Conservation (phyloP, 2,888 invertebrate species). For the Fragum sueziense region DNA sequence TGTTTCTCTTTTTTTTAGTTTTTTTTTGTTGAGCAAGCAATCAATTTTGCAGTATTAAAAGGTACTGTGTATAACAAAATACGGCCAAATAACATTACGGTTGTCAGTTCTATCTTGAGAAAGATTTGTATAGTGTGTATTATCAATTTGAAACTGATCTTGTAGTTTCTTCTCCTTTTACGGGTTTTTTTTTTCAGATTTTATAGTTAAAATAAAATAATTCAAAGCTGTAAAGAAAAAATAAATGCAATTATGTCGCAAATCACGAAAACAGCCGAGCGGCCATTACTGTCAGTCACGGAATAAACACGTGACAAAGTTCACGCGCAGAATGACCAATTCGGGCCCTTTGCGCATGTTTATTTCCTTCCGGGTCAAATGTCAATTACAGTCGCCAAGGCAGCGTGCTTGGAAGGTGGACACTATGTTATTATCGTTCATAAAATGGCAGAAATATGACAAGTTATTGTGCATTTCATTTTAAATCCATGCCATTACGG, state of each 20-base stretch:
- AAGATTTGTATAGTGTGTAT: too few species aligned
- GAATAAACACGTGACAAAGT: constrained; percentile 46
- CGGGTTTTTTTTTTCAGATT: too few species aligned
- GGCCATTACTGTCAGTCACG: constrained; percentile 33
- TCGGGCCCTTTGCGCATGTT: constrained; percentile 34
- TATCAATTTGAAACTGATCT: too few species aligned
- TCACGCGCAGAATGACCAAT: constrained; percentile 49
- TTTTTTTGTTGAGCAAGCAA: too few species aligned
- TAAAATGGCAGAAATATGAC: constrained; percentile 15
- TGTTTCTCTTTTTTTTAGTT: too few species aligned
- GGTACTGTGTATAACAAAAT: too few species aligned
- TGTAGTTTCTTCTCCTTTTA: too few species aligned
- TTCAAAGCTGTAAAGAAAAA: too few species aligned
- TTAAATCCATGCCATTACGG: background rate
- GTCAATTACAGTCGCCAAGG: constrained; percentile 43
- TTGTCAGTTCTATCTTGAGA: too few species aligned
- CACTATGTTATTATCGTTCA: constrained; percentile 10
- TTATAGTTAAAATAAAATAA: too few species aligned
- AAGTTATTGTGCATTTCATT: background rate
- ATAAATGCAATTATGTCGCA: background rate
- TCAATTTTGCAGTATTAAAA: too few species aligned
- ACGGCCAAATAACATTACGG: too few species aligned
- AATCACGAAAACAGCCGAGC: background rate
- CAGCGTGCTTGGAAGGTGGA: constrained; percentile 24
- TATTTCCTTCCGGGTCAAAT: constrained; percentile 49